Evolutionary conservation across 2,797 vertebrate species (phyloP).

Genomic region (Eulemur mongoz): DNA sequence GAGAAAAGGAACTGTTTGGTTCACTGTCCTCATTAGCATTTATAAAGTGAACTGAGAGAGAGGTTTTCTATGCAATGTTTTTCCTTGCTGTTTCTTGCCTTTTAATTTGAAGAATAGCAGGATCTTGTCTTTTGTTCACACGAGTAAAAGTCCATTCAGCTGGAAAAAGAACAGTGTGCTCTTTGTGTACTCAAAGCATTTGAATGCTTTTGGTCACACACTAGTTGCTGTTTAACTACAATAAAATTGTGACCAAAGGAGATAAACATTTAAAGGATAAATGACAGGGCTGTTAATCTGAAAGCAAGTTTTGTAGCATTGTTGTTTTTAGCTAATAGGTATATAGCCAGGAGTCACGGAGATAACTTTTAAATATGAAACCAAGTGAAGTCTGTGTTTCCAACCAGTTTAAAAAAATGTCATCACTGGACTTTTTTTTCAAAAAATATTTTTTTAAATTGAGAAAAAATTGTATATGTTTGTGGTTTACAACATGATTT

Average conservation of each 20-base stretch:
- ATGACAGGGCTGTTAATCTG: conserved; percentile 72
- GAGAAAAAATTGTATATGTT: neutral
- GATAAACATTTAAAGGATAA: conserved; percentile 77
- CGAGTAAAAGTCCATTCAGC: conserved; percentile 68
- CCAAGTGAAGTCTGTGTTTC: neutral
- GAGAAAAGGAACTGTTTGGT: conserved; percentile 74
- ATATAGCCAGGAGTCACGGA: conserved; percentile 26
- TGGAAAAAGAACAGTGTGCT: conserved; percentile 74
- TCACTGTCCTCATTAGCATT: conserved; percentile 82
- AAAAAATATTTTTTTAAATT: neutral
- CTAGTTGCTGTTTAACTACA: conserved; percentile 78
- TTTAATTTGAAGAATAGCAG: conserved; percentile 79
- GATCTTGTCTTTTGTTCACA: conserved; percentile 78
- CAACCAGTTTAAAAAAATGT: neutral
- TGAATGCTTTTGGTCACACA: conserved; percentile 71
- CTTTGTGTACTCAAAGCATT: conserved; percentile 59
- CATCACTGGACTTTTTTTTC: neutral
- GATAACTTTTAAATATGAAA: conserved; percentile 35
- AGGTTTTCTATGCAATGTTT: conserved; percentile 74
- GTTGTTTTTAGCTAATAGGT: conserved; percentile 69
- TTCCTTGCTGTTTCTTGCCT: conserved; percentile 75
- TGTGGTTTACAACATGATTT: neutral
- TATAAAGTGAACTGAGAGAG: conserved; percentile 75
- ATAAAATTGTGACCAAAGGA: conserved; percentile 76
- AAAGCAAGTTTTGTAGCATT: conserved; percentile 64